These are phyloP conservation scores for Pedetes capensis DNA, from an alignment of 2,113 vertebrate genomes.

Conservation along the genomic window DNA sequence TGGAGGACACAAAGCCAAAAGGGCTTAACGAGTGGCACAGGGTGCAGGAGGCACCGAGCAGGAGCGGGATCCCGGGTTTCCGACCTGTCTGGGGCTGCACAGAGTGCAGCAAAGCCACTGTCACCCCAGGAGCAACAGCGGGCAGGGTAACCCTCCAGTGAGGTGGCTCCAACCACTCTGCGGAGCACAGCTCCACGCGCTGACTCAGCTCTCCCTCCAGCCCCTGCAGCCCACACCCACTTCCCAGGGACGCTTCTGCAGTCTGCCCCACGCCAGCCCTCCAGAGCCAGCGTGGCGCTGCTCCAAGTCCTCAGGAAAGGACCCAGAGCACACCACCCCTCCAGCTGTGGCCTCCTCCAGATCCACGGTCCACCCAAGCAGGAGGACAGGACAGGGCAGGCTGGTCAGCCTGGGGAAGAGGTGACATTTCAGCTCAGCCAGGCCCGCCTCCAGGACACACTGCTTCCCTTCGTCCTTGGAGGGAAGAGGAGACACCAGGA, in stretches of 20 bases:
- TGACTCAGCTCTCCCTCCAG: conserved; percentile 16
- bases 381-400: background rate
- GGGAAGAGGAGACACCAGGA: background rate
- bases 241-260: background rate
- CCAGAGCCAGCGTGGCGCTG: background rate
- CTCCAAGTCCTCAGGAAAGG: background rate
- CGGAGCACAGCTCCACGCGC: background rate
- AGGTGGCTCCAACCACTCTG: background rate
- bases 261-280: background rate
- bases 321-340: background rate
- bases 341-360: background rate
- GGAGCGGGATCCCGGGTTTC: accelerated
- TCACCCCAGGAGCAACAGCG: accelerated
- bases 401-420: background rate
- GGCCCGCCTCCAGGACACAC: background rate
- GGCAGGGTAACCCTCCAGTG: background rate
- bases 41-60: no score
- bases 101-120: accelerated
- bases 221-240: background rate
- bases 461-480: background rate
- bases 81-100: no score
- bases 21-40: background rate
- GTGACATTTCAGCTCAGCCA: background rate
- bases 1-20: background rate
- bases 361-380: background rate